Percentiles rank a stretch among this genome's conserved stretches.
These are phyloP conservation scores for Alaudala cheleensis DNA, from an alignment of 2,113 vertebrate species.

Conservation along the genomic window DNA sequence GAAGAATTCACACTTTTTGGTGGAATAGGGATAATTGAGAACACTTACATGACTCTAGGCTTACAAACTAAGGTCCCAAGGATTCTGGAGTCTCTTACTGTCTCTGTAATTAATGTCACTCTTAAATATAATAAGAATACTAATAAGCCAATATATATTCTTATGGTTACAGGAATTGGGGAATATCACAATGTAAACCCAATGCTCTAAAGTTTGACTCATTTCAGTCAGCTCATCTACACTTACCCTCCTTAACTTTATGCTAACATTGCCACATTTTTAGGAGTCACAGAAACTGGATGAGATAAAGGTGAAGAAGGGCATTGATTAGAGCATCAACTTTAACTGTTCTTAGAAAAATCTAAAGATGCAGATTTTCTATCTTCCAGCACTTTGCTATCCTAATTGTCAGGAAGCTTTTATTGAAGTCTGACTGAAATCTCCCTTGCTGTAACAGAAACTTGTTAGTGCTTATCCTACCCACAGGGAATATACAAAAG, in stretches of 20 bases:
- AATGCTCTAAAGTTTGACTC: not conserved
- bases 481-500: not conserved
- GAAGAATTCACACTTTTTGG: not conserved
- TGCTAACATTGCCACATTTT: not conserved
- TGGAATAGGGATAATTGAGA: not conserved
- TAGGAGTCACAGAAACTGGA: not conserved
- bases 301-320: not conserved
- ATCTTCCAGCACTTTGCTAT: not conserved
- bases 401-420: not conserved
- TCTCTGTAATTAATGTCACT: not conserved
- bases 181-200: not conserved
- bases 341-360: not conserved
- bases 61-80: not conserved
- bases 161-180: not conserved
- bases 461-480: not conserved
- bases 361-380: not conserved
- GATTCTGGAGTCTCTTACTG: not conserved
- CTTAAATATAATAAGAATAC: not conserved
- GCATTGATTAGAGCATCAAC: not conserved
- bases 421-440: not conserved
- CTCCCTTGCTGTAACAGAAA: not conserved
- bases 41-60: not conserved
- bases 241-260: not conserved
- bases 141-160: not conserved
- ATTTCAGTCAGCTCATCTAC: not conserved